Evolutionary conservation across 1,140 invertebrate genomes (phyloP).

Genomic region (Wiebesia pumilae): DNA sequence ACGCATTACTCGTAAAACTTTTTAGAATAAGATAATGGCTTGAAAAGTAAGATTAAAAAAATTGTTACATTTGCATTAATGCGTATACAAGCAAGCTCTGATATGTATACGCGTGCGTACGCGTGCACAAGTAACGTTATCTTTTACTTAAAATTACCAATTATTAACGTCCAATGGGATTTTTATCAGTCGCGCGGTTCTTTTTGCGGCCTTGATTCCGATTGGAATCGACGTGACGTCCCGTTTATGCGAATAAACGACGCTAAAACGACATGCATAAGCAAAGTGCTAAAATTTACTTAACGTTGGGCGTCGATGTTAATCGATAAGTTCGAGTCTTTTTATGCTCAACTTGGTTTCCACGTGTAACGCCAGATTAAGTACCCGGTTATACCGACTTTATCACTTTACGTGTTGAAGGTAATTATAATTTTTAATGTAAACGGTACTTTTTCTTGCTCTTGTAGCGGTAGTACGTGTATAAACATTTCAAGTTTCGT

Average conservation of each 20-base stretch:
- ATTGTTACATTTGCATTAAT: background rate
- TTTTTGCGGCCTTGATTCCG: background rate
- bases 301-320: background rate
- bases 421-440: constrained; percentile 30
- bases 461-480: no score
- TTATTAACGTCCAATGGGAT: constrained; percentile 28
- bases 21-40: background rate
- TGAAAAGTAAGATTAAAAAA: background rate
- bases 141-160: background rate
- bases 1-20: background rate
- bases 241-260: background rate
- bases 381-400: background rate
- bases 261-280: background rate
- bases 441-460: constrained; percentile 3
- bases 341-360: background rate
- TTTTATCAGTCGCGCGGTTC: background rate
- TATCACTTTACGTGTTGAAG: background rate
- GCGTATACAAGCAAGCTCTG: no score
- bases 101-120: background rate
- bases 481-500: background rate
- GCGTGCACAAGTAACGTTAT: background rate
- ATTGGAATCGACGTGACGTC: background rate
- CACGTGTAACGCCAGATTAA: background rate
- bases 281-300: background rate
- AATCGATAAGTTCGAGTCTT: background rate